Evolutionary conservation across 2,113 vertebrate species (phyloP), one percentile per base, ranked within the genome.

Genomic region (Ameiurus melas): DNA sequence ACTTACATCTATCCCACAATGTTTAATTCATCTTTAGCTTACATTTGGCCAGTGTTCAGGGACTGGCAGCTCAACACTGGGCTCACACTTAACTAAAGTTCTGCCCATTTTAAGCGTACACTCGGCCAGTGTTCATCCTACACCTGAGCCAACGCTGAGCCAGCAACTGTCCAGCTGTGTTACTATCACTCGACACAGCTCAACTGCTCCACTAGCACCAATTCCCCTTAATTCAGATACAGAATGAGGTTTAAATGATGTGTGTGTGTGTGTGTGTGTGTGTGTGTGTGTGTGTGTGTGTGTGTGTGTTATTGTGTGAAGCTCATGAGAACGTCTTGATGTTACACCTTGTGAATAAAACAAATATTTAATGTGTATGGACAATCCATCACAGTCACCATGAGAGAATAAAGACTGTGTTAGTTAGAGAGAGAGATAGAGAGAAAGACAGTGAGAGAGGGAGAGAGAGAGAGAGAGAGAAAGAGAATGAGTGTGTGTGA

Each of bases 221-320:
- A 47, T 25, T 25, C 20, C 12, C 16, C 13, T 43, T 4, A 79
- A 16, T 30, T 79, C 53, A 81, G 51, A 20, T 57, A 81, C 51
- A 53, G 47, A 78, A 30, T 6, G 0, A 33, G 68, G 33, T 36
- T 71, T 19, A 36, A 71, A 36, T 51, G 25, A 43, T 53, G 75
- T 77, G 43, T 77, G 73, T 77, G 73, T 77, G 43, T 77, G 73
- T 77, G 73, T 77, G 73, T 51, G 73, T 77, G 73, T 77, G 73
- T 77, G 73, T 77, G 73, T 77, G 73, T 73, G 70, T 73, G 70
- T 71, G 71, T 73, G 70, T 71, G 68, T 27, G 62, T 66, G 62
- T 66, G 62, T 33, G 66, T 70, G 66, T 70, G n/a, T 70, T 55
- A 55, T 55, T 70, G 66, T 70, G n/a, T 71, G 13, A 73, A 25